A percentile compares a stretch with the other conserved stretches of the same genome.
Conservation (phyloP, 2,113 vertebrate species). For the Melanocharis versteri region DNA sequence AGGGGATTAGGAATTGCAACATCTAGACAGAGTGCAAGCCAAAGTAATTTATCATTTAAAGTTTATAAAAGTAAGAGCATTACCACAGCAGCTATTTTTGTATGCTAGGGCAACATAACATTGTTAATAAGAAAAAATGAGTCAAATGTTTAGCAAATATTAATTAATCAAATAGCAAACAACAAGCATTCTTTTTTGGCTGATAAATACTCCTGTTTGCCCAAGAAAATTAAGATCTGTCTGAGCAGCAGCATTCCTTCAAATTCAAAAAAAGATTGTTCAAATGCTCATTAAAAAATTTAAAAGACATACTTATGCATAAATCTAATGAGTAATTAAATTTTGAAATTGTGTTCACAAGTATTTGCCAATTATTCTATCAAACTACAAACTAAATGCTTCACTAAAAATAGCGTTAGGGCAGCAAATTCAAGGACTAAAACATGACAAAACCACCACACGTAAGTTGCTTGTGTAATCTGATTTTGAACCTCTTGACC, state of each 20-base stretch:
- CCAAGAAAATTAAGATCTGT: conserved; percentile 14
- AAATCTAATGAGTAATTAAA: conserved; percentile 43
- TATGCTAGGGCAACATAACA: background rate
- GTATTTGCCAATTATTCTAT: conserved; percentile 30
- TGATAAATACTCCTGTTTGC: background rate
- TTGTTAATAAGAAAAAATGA: conserved; percentile 5
- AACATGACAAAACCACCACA: background rate
- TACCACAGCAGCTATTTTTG: background rate
- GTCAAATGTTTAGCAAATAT: conserved; percentile 30
- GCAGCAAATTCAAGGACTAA: background rate
- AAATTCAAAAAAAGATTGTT: background rate
- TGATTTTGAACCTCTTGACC: background rate
- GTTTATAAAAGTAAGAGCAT: background rate
- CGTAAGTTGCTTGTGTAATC: background rate
- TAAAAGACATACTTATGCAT: background rate
- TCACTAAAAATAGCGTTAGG: background rate
- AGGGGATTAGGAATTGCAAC: background rate
- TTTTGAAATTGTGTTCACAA: conserved; percentile 45
- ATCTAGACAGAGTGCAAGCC: background rate
- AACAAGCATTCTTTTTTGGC: conserved; percentile 16
- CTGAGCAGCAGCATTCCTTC: background rate
- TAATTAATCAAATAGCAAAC: conserved; percentile 21
- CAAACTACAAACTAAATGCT: background rate
- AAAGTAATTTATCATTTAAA: background rate
- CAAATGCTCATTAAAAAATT: background rate